Evolutionary conservation across 1,140 invertebrate genomes (phyloP), one percentile per base, ranked within the genome.

Genomic region (Eupeodes corollae): DNA sequence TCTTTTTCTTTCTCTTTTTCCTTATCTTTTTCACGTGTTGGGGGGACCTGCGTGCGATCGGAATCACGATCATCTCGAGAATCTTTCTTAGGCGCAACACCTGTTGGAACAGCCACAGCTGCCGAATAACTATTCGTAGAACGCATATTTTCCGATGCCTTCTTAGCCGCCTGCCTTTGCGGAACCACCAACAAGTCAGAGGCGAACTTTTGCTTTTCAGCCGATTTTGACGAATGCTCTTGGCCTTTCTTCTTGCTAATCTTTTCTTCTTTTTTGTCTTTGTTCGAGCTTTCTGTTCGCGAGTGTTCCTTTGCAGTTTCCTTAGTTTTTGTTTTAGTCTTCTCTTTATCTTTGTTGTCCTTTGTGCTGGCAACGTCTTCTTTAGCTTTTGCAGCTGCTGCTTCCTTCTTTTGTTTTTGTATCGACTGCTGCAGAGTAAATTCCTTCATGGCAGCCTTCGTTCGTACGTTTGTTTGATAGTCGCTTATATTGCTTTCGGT

Each of bases 81-180:
- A 12, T 53, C 47, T 5, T 61, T 26, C 21, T 26, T 35, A 35
- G 42, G 60, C 62, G 1, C 48, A 44, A 13, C 26, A 58, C 11
- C 60, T 65, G 37, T 67, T 66, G n/a, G 56, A 42, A 40, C 6
- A 19, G 14, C 16, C 49, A 49, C 42, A 55, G 52, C 8, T 49
- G 38, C 16, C 41, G 35, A 16, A 52, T 48, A 50, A 46, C 61
- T 47, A 75, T 76, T 62, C 16, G 75, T 79, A 9, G 74, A 76
- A 33, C 79, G 80, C 76, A 91, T 83, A 59, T 86, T 90, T 68
- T 91, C 89, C 3, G 86, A 86, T 3, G 88, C 88, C 64, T 91
- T 91, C 59, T 91, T 91, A 14, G 89, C 88, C 16, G 89, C 88
- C 68, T 91, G 84, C 44, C 89, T 73, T 64, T 92, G 89, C 1